A percentile compares a stretch with the other conserved stretches of the same genome.
These are phyloP conservation scores for Thereva unica DNA, from an alignment of 2,888 invertebrate species.

Conservation along the genomic window DNA sequence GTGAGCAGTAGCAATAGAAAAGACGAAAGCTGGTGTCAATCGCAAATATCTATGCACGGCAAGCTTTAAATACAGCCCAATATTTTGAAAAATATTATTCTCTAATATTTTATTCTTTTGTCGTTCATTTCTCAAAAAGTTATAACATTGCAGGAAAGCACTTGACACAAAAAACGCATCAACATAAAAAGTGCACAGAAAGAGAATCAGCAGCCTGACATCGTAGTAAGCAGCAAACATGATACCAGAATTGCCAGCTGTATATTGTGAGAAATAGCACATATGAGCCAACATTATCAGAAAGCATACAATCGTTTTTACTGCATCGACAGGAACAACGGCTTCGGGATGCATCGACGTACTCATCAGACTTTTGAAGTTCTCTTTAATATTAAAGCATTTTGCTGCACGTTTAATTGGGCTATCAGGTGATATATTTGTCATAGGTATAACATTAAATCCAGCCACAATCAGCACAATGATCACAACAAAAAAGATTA, in stretches of 20 bases:
- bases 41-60: constrained; percentile 17
- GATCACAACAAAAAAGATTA: too few relatives aligned
- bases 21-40: constrained; percentile 9
- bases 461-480: too few relatives aligned
- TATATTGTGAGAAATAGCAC: neutral
- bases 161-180: constrained; percentile 23
- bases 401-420: neutral
- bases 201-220: neutral
- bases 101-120: neutral
- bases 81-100: neutral
- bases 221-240: neutral
- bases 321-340: neutral
- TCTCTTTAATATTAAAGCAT: constrained; percentile 1
- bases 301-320: constrained; percentile 6
- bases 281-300: constrained; percentile 6
- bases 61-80: constrained; percentile 4
- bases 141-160: constrained; percentile 14
- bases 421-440: too few relatives aligned
- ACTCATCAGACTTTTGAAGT: neutral
- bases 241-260: neutral
- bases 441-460: too few relatives aligned
- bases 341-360: neutral
- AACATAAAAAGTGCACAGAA: neutral
- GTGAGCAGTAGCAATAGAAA: constrained; percentile 7
- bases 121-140: constrained; percentile 17